A percentile compares a stretch with the other conserved stretches of the same genome.
These are phyloP conservation scores for Eupithecia insigniata DNA, from an alignment of 2,888 invertebrate genomes.

Conservation along the genomic window DNA sequence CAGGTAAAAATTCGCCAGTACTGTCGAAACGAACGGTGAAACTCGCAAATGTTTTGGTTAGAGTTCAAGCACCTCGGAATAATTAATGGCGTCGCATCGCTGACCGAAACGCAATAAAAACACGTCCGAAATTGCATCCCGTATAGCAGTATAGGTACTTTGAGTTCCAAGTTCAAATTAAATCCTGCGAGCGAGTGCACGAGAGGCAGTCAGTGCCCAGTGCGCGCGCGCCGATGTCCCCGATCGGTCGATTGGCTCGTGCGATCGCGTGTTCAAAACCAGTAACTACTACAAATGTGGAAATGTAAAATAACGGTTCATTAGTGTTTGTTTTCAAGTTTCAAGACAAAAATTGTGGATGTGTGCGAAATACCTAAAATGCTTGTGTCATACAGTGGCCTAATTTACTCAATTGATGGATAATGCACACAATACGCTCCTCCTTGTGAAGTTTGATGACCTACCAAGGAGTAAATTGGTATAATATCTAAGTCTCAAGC, in stretches of 20 bases:
- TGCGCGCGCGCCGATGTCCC: conserved; percentile 72
- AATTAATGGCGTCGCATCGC: conserved; percentile 60
- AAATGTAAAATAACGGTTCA: conserved; percentile 10
- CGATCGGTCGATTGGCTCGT: conserved; percentile 66
- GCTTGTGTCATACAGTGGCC: conserved; percentile 13
- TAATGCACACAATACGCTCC: conserved; percentile 15
- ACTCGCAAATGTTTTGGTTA: conserved; percentile 48
- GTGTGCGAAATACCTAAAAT: background rate
- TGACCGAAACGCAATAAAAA: conserved; percentile 69
- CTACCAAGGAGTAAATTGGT: conserved; percentile 9
- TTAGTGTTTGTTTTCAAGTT: conserved; percentile 17
- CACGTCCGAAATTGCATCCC: conserved; percentile 67
- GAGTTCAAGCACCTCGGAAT: conserved; percentile 67
- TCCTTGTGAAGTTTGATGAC: conserved; percentile 22
- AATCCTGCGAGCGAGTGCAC: conserved; percentile 53
- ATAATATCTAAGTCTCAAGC: background rate
- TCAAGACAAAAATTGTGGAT: conserved; percentile 8
- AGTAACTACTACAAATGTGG: conserved; percentile 44
- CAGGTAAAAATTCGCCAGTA: background rate
- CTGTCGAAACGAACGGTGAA: conserved; percentile 5
- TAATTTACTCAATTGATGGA: conserved; percentile 24
- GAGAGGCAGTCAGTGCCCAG: conserved; percentile 76
- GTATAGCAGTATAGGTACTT: conserved; percentile 44
- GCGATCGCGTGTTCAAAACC: conserved; percentile 60
- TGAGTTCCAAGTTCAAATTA: conserved; percentile 73